Conservation (phyloP, 2,797 vertebrate genomes). For the Chelon labrosus region DNA sequence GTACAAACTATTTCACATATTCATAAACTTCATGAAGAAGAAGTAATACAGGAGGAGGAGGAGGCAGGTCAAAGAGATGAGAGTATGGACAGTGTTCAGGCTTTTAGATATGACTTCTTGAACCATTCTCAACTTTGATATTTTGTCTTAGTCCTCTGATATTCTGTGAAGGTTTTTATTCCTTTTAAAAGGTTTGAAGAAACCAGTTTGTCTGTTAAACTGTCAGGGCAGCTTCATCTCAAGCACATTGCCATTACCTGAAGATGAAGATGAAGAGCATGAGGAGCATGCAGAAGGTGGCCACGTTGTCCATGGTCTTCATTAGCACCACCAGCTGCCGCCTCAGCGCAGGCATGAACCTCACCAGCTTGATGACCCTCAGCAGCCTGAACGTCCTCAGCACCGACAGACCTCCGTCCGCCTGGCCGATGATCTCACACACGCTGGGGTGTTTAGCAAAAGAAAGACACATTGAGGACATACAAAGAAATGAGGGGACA, state of each 20-base stretch:
- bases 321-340: constrained; percentile 97
- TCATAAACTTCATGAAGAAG: constrained; percentile 11
- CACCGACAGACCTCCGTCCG: constrained; percentile 94
- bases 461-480: not conserved
- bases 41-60: too few species aligned
- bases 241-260: constrained; percentile 83
- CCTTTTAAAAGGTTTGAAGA: not conserved
- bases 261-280: constrained; percentile 99
- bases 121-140: not conserved
- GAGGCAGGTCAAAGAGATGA: not conserved
- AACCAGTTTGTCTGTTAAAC: not conserved
- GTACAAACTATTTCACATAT: not conserved
- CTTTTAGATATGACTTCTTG: constrained; percentile 25
- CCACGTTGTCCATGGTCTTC: constrained; percentile 99
- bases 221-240: too few species aligned
- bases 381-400: constrained; percentile 95
- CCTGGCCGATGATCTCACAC: constrained; percentile 96
- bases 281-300: constrained; percentile 99
- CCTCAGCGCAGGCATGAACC: constrained; percentile 96
- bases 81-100: not conserved
- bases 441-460: constrained; percentile 74
- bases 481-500: too few species aligned
- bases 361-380: constrained; percentile 95
- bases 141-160: constrained; percentile 9
- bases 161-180: not conserved